Percentiles rank a stretch among this genome's conserved stretches.
Evolutionary conservation across 2,113 vertebrate genomes (phyloP).

Genomic region (Leptodactylus fuscus): DNA sequence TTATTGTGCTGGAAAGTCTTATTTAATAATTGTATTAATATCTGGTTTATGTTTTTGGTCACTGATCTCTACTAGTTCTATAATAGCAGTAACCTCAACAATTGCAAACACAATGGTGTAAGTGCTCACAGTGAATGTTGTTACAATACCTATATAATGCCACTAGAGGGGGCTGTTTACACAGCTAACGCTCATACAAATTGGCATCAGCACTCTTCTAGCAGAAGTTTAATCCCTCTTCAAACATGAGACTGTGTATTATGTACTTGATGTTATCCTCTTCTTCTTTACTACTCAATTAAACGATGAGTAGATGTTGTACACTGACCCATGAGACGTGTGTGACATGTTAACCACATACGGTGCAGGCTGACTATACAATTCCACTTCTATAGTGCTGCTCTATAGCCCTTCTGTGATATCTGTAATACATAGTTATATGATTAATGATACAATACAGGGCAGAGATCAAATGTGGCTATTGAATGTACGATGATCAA

Average conservation of each 20-base stretch:
- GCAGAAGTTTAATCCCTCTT: neutral
- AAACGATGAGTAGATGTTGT: neutral
- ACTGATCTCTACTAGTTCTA: neutral
- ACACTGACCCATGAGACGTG: neutral
- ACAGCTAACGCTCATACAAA: conserved; percentile 31
- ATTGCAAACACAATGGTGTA: neutral
- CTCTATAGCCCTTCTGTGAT: neutral
- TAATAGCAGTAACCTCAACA: neutral
- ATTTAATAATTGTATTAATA: no score
- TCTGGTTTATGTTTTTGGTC: neutral
- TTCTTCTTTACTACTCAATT: conserved; percentile 11
- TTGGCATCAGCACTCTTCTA: neutral
- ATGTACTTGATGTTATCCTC: neutral
- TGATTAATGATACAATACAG: neutral
- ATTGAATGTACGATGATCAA: no score
- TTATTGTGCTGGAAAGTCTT: no score
- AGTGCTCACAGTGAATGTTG: neutral
- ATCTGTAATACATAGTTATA: neutral
- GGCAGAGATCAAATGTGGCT: no score
- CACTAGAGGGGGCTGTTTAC: conserved; percentile 71
- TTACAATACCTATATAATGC: neutral
- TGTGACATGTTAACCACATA: conserved; percentile 22
- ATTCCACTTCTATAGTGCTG: no score
- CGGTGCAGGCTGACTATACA: neutral
- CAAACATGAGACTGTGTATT: neutral